Evolutionary conservation across 2,113 vertebrate species (phyloP), one percentile per base, ranked within the genome.

Genomic region (Oxyruncus cristatus): DNA sequence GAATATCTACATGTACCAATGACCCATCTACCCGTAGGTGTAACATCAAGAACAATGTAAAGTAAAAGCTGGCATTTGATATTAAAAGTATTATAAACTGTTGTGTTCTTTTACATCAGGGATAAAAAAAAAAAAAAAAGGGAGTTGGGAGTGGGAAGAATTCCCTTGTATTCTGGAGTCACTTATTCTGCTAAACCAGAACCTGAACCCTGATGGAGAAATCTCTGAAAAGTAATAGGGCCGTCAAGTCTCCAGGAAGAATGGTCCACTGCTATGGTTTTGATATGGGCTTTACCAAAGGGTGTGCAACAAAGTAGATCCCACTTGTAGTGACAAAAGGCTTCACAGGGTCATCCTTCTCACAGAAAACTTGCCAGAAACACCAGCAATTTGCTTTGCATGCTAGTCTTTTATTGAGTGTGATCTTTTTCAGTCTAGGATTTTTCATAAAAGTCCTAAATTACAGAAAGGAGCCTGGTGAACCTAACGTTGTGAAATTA

Each of bases 71-170:
- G 2, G 3, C 9, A 47, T 23, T 18, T 79, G 52, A 61, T 39
- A 70, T 12, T 35, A 32, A 42, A 82, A 41, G 8, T 56, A n/a
- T 17, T 74, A 37, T 44, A 42, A 72, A 62, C 2, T 10, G 5
- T 39, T 92, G 14, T 37, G 10, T 65, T 19, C 24, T 85, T 37
- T 90, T 35, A 44, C 32, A 82, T 17, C 13, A 39, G 21, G 9
- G 16, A 7, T 26, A 22, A 53, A 33, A 65, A 1, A 62, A 53
- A 27, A 22, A 53, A 33, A 65, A 1, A 62, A 53, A 27, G 15
- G 1, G 4, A 0, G 1, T 8, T 22, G 3, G 5, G 18, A 2
- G 1, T 8, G 18, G 11, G 2, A 52, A 53, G 14, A 42, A 83
- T 33, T 9, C 4, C 33, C 20, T 72, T 1, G 2, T 70, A 53